Evolutionary conservation across 2,888 invertebrate genomes (phyloP), one percentile per base, ranked within the genome.

Genomic region (Luperina nickerlii): DNA sequence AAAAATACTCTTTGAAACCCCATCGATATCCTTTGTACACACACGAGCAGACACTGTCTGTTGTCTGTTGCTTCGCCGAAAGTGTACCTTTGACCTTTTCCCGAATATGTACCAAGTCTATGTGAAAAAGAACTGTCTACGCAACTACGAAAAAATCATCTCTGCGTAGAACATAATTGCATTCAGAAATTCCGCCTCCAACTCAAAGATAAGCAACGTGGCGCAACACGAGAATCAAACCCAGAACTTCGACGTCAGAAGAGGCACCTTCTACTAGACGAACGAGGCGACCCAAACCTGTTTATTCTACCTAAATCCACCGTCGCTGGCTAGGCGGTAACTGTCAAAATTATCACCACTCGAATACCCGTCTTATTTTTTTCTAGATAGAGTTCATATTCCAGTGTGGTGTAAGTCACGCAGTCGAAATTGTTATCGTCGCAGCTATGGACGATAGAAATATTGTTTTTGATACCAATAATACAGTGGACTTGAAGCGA

Each of bases 251-350:
- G 72, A 66, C 74, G 76, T 77, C 83, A 86, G 90, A 87, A 83
- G 83, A 89, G 88, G 79, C 87, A 89, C 84, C 88, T 82, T 76
- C 75, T 74, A 86, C 82, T 88, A 89, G 82, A 89, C 88, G 78
- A 87, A 71, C 80, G 76, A 77, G 76, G 70, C 84, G 80, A 79
- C 72, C 76, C 78, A 89, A 89, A 89, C 89, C 89, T 89, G 89
- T 89, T 89, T 89, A 80, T 82, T 90, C 88, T 84, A 89, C 89
- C 90, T 87, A 89, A 89, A 89, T 88, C 85, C 83, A 87, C 76
- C 79, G 78, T 76, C 78, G 79, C 76, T 82, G 82, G 82, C 83
- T 82, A 76, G 75, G 78, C 79, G 76, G 83, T 89, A 89, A 90
- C 90, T 90, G 88, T 90, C 89, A 80, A 87, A 82, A 70, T 68